Percentiles rank a stretch among this genome's conserved stretches.
phyloP scores from a whole-genome alignment of 2,888 invertebrate genomes.

The Tachina lurida region DNA sequence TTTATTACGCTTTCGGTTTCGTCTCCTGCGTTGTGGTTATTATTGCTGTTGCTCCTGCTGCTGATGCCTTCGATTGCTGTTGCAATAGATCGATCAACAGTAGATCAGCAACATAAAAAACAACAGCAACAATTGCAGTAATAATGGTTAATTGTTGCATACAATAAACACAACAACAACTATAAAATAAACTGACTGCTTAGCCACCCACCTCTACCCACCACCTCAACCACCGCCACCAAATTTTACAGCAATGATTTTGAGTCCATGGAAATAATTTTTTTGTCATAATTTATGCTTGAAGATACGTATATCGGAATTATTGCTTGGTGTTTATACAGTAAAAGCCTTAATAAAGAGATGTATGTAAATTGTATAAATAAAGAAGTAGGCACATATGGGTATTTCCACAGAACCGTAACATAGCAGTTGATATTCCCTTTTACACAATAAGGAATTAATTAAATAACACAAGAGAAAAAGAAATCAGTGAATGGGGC shows the following conservation, averaged over 20 bases:
- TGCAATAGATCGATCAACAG: conserved; percentile 62
- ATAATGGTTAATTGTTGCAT: conserved; percentile 69
- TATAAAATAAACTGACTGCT: conserved; percentile 6
- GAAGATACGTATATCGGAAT: conserved; percentile 17
- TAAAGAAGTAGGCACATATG: not conserved
- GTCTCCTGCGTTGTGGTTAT: conserved; percentile 7
- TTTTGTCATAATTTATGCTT: conserved; percentile 23
- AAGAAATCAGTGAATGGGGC: no score
- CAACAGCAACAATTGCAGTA: conserved; percentile 43
- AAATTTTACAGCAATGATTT: not conserved
- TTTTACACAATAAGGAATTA: no score
- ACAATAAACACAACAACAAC: conserved; percentile 39
- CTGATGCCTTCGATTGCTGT: conserved; percentile 14
- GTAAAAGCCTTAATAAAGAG: conserved; percentile 14
- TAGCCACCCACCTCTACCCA: not conserved
- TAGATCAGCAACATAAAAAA: conserved; percentile 41
- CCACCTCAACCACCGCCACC: not conserved
- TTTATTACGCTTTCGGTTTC: conserved; percentile 21
- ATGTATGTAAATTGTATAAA: not conserved
- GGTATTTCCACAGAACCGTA: no score
- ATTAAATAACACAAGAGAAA: no score
- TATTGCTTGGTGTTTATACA: conserved; percentile 11
- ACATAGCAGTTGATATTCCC: no score
- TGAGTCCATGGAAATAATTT: conserved; percentile 16
- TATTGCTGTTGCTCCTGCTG: not conserved